These are phyloP conservation scores for Lamellibrachia columna DNA, from an alignment of 2,888 invertebrate genomes.

Conservation along the genomic window DNA sequence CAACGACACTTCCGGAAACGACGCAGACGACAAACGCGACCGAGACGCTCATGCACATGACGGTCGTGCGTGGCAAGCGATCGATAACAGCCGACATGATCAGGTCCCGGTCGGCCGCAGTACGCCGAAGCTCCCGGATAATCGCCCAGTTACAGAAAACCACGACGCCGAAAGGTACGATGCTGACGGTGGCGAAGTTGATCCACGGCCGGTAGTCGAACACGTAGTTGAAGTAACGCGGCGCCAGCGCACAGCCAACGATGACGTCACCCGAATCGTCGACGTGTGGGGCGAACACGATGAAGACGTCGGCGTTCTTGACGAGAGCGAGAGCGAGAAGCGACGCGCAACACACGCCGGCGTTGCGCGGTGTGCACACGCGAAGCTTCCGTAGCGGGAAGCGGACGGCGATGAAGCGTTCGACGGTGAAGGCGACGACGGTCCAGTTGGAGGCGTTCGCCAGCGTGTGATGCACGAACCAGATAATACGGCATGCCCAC, in stretches of 20 bases:
- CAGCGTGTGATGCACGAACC: constrained; percentile 40
- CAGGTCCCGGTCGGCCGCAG: neutral
- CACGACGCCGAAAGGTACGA: neutral
- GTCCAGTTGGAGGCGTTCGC: constrained; percentile 42
- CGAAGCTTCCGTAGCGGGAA: constrained; percentile 37
- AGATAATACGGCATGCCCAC: constrained; percentile 40
- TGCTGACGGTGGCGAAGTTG: constrained; percentile 35
- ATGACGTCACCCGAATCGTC: neutral
- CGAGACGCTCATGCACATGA: neutral
- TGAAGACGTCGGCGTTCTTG: constrained; percentile 43
- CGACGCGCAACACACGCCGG: constrained; percentile 31
- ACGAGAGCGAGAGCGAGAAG: constrained; percentile 31
- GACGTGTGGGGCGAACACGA: neutral
- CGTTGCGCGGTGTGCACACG: constrained; percentile 30
- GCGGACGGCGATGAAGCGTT: constrained; percentile 41
- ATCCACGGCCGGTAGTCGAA: constrained; percentile 29
- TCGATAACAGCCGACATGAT: constrained; percentile 31
- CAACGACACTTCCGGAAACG: neutral
- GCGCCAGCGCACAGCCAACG: neutral
- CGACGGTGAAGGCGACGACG: constrained; percentile 40
- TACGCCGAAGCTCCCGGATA: neutral
- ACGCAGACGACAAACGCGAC: neutral
- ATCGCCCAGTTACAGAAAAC: neutral
- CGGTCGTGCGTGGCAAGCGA: neutral
- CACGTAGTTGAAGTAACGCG: neutral